Conservation (phyloP, 2,888 invertebrate species). For the Pseudolycoriella hygida region DNA sequence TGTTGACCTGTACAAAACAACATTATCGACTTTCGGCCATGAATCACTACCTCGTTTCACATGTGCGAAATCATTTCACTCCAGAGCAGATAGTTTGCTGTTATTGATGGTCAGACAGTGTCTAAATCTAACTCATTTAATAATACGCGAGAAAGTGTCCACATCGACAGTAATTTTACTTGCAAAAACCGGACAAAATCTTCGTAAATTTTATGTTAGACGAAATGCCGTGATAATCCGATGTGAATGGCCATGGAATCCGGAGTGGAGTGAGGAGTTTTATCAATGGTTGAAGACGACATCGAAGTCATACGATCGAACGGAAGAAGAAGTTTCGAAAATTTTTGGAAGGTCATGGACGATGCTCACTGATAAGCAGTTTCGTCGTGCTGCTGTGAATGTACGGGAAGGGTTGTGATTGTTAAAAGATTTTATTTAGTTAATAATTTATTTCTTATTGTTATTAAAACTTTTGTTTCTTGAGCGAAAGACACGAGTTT, state of each 20-base stretch:
- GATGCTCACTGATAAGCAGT: slow-evolving; percentile 45
- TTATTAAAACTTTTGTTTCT: too few species aligned
- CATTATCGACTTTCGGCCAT: slow-evolving; percentile 47
- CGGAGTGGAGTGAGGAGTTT: slow-evolving; percentile 49
- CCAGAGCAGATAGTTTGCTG: slow-evolving; percentile 49
- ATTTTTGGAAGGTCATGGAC: slow-evolving; percentile 49
- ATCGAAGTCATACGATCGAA: slow-evolving; percentile 42
- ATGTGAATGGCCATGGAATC: slow-evolving; percentile 47
- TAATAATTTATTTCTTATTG: too few species aligned
- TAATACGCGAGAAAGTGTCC: slow-evolving; percentile 57
- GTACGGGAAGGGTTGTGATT: slow-evolving; percentile 11
- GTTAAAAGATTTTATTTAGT: too few species aligned
- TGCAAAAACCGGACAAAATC: slow-evolving; percentile 41
- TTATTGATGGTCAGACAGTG: slow-evolving; percentile 49
- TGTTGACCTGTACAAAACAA: slow-evolving; percentile 42
- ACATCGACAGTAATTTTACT: slow-evolving; percentile 57
- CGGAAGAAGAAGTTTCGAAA: slow-evolving; percentile 49
- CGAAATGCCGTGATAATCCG: slow-evolving; percentile 52
- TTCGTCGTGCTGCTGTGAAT: slow-evolving; percentile 32
- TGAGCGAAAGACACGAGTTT: too few species aligned
- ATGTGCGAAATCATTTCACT: slow-evolving; percentile 46
- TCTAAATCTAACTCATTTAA: slow-evolving; percentile 44
- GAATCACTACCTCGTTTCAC: slow-evolving; percentile 46
- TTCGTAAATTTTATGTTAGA: slow-evolving; percentile 45
- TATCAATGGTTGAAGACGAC: slow-evolving; percentile 43